These are phyloP conservation scores for Scaptodrosophila latifasciaeformis DNA, from an alignment of 2,888 invertebrate genomes.

Conservation along the genomic window DNA sequence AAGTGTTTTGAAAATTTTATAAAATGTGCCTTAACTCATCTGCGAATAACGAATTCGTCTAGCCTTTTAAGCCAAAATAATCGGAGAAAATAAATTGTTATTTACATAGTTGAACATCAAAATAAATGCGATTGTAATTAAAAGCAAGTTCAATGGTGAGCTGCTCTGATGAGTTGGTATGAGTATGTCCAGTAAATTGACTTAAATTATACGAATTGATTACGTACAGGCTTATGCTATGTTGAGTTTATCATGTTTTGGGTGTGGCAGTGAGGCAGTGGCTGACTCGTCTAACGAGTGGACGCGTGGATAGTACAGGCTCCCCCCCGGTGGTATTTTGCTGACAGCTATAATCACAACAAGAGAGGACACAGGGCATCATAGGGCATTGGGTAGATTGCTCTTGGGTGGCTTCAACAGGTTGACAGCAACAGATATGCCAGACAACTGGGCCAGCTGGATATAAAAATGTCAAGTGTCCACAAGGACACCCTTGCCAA, in stretches of 20 bases:
- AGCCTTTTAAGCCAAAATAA: too few species aligned
- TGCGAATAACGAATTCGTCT: too few species aligned
- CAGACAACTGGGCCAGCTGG: conserved; percentile 1
- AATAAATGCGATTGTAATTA: too few species aligned
- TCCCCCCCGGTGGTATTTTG: neutral
- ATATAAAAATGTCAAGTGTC: conserved; percentile 5
- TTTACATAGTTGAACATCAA: too few species aligned
- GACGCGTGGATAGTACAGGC: neutral
- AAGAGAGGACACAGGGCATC: neutral
- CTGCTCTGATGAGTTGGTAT: too few species aligned
- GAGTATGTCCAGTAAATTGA: too few species aligned
- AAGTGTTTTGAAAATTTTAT: too few species aligned
- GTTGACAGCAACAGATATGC: too few species aligned
- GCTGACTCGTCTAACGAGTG: conserved; percentile 7
- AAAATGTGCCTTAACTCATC: too few species aligned
- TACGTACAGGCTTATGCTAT: conserved; percentile 1
- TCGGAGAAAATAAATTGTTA: too few species aligned
- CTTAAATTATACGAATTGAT: conserved; percentile 12
- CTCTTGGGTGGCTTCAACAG: conserved; percentile 1
- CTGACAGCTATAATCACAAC: neutral
- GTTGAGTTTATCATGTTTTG: conserved; percentile 19
- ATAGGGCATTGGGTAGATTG: neutral
- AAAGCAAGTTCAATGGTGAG: too few species aligned
- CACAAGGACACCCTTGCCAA: neutral
- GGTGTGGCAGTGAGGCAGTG: conserved; percentile 2